Percentiles rank a stretch among this genome's conserved stretches.
These are phyloP conservation scores for Crenuchus spilurus DNA, from an alignment of 2,797 vertebrate genomes.

Conservation along the genomic window DNA sequence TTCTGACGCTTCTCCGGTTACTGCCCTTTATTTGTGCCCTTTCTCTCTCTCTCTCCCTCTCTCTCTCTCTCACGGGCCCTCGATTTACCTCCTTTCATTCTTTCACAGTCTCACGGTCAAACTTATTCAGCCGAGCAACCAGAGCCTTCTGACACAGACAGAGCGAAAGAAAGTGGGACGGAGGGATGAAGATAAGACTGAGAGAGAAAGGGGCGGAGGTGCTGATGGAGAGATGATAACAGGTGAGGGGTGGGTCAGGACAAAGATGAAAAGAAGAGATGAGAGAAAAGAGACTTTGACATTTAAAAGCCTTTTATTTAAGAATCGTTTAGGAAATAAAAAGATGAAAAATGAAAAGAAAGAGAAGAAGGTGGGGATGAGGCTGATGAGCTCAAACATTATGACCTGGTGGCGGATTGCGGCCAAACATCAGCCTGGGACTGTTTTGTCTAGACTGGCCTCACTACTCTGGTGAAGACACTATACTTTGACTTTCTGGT, in stretches of 20 bases:
- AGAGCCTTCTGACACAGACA: conserved; percentile 1
- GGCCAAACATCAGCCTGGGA: no score
- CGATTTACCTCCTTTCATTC: conserved; percentile 41
- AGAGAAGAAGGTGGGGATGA: no score
- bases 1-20: conserved; percentile 63
- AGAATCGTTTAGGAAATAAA: no score
- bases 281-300: no score
- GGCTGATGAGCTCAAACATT: no score
- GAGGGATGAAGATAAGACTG: conserved; percentile 22
- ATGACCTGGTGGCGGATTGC: no score
- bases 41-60: conserved; percentile 37
- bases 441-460: no score
- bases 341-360: no score
- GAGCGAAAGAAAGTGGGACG: conserved; percentile 13
- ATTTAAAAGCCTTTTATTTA: no score
- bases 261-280: neutral
- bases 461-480: no score
- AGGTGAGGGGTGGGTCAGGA: neutral
- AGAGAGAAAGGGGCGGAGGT: conserved; percentile 11
- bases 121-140: conserved; percentile 52
- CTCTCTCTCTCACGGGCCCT: conserved; percentile 18
- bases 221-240: neutral
- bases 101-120: conserved; percentile 55
- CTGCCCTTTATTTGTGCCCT: conserved; percentile 45
- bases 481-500: no score